These are phyloP conservation scores for Harpagus bidentatus DNA, from an alignment of 2,113 vertebrate genomes.

Conservation along the genomic window DNA sequence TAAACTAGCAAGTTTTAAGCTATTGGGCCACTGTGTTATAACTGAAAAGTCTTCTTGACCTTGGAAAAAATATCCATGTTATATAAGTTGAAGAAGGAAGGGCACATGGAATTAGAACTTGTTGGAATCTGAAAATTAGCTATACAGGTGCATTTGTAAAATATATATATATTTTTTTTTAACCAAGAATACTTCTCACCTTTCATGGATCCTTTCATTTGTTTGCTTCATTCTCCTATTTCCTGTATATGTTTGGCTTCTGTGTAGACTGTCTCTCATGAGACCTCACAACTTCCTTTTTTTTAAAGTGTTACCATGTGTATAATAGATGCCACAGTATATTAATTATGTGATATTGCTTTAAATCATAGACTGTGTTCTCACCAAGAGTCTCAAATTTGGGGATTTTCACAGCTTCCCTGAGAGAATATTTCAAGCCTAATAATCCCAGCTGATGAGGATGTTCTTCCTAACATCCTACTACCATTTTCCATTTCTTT, in stretches of 20 bases:
- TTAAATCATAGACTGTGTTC: not conserved
- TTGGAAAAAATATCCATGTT: not conserved
- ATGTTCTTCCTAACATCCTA: not conserved
- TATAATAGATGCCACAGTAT: rapidly evolving
- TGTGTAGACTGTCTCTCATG: not conserved
- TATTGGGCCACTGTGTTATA: not conserved
- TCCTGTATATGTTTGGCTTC: not conserved
- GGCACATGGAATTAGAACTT: not conserved
- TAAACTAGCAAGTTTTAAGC: not conserved
- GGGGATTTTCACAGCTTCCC: not conserved
- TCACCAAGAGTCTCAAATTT: not conserved
- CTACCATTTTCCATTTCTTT: not conserved
- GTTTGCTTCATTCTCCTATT: not conserved
- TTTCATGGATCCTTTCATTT: not conserved
- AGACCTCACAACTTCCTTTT: not conserved
- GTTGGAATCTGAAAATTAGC: not conserved
- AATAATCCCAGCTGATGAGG: rapidly evolving
- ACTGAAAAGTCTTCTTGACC: not conserved
- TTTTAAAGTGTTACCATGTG: not conserved
- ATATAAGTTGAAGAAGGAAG: not conserved
- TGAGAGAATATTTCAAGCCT: not conserved
- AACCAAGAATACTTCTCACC: not conserved
- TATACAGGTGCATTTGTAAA: not conserved
- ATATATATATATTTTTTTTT: not conserved
- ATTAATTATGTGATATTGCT: not conserved